Conservation (phyloP, 2,888 invertebrate genomes). For the Trimorus sp. region DNA sequence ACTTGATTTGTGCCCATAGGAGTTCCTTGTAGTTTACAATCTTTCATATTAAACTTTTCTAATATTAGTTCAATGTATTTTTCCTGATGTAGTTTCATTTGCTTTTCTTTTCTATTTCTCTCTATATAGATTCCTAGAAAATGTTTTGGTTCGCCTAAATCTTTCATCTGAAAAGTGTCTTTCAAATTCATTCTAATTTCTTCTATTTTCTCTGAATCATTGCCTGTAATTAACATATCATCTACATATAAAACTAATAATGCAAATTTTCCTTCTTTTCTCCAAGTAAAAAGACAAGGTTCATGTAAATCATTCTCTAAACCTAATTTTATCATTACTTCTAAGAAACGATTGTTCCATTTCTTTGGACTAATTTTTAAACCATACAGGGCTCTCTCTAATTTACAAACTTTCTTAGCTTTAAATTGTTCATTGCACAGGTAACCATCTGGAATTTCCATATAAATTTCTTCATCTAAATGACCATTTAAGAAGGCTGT, state of each 20-base stretch:
- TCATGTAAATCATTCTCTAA: constrained; percentile 64
- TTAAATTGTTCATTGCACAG: background rate
- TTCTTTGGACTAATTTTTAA: constrained; percentile 37
- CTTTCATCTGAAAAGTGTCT: constrained; percentile 66
- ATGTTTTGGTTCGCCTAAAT: constrained; percentile 65
- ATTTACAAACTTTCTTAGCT: constrained; percentile 27
- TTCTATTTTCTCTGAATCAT: constrained; percentile 57
- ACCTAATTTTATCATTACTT: constrained; percentile 56
- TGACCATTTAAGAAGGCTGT: constrained; percentile 34
- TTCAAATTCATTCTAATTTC: constrained; percentile 55
- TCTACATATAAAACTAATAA: constrained; percentile 61
- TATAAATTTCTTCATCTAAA: constrained; percentile 9
- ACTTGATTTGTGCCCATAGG: constrained; percentile 63
- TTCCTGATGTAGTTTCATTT: constrained; percentile 26
- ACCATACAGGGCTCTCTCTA: constrained; percentile 38
- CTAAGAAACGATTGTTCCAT: constrained; percentile 59
- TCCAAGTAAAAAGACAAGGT: constrained; percentile 67
- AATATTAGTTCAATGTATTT: constrained; percentile 39
- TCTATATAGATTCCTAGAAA: constrained; percentile 65
- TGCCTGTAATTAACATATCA: constrained; percentile 54
- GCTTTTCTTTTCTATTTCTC: constrained; percentile 52
- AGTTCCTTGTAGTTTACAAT: constrained; percentile 44
- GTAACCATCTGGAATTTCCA: background rate
- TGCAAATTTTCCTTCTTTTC: constrained; percentile 60
- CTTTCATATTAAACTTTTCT: constrained; percentile 44